These are phyloP conservation scores for Saturnia japonica DNA, from an alignment of 2,888 invertebrate species.

Conservation along the genomic window DNA sequence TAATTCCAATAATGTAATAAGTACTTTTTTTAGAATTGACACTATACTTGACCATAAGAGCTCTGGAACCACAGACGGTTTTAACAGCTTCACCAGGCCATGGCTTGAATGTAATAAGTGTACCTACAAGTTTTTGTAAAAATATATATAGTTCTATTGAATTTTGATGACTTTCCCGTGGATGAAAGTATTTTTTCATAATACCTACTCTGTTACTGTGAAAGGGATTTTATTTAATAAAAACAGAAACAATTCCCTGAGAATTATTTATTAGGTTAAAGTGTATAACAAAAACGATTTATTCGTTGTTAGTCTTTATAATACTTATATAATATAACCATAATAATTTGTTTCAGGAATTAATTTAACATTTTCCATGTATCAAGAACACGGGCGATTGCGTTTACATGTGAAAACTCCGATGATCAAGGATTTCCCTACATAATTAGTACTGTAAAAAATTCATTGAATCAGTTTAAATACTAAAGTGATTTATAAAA, in stretches of 20 bases:
- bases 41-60: no score
- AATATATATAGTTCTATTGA: no score
- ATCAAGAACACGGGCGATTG: conserved; percentile 51
- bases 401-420: conserved; percentile 56
- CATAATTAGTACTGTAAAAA: conserved; percentile 38
- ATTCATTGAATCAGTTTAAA: conserved; percentile 1
- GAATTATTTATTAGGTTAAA: background rate
- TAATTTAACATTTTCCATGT: conserved; percentile 60
- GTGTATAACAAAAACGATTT: background rate
- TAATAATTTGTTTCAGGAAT: conserved; percentile 58
- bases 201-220: no score
- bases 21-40: no score
- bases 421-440: conserved; percentile 61
- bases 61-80: no score
- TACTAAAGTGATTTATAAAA: conserved; percentile 22
- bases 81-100: no score
- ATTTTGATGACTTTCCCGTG: no score
- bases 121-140: no score
- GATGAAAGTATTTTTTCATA: no score
- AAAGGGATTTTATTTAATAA: background rate
- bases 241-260: background rate
- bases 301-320: background rate
- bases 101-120: no score
- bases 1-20: no score
- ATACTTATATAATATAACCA: background rate